Evolutionary conservation across 2,113 vertebrate genomes (phyloP), one percentile per base, ranked within the genome.

Genomic region (Dunckerocampus dactyliophorus): DNA sequence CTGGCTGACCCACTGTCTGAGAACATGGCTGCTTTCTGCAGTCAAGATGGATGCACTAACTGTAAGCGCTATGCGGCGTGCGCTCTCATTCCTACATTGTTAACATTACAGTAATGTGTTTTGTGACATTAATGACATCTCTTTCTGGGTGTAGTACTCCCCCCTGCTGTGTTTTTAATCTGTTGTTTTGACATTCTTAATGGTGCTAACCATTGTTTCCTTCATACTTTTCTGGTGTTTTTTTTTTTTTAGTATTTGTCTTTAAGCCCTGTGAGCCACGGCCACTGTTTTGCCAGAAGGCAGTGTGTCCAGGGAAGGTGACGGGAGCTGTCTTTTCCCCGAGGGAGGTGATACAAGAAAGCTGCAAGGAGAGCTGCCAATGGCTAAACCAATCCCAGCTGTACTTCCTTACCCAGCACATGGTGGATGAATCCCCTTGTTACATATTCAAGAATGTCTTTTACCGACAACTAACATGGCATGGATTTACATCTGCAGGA

Each of bases 371-470:
- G 85, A 89, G 78, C 75, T 75, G 89, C 72, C 91, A 89, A 67
- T 99, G 97, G 97, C 92, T 99, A 1, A 94, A 92, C 85, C 85
- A 87, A 64, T 98, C 95, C 10, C 94, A 94, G 16, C 91, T 96
- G 0, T 94, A 93, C 82, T 95, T 97, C 75, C 85, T 98, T 47
- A 93, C 92, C 0, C 89, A 90, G 53, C 69, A 79, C 10, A 94
- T 94, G 88, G 95, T 98, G 16, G 43, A 46, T 20, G 22, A 15
- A 92, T 89, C 3, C 11, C 3, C 9, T 42, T 15, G 3, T 13
- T 20, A 7, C 6, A 8, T 34, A 1, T 11, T 22, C 22, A 16
- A 15, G 13, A 9, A 22, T 31, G 4, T 31, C 8, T 6, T 43
- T 22, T 15, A 21, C 6, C 11, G 39, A 43, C 39, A 13, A 43